Conservation (phyloP, 2,888 invertebrate genomes). For the Tenthredo livida region DNA sequence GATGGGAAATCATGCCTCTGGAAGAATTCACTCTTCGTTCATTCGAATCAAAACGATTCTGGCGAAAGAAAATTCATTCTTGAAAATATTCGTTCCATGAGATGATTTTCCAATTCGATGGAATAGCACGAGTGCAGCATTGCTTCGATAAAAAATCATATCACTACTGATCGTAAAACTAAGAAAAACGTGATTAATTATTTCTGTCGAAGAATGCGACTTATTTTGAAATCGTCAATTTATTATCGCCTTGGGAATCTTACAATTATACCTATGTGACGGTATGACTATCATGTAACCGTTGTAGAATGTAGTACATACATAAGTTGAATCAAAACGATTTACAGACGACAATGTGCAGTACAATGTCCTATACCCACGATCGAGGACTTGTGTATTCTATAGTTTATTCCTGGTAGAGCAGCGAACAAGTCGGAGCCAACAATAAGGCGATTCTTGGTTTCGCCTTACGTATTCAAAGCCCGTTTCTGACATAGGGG, state of each 20-base stretch:
- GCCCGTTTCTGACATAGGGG: conserved; percentile 45
- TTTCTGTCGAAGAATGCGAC: background rate
- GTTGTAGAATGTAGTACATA: conserved; percentile 9
- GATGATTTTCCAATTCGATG: too few relatives aligned
- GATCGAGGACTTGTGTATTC: conserved; percentile 38
- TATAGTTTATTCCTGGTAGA: conserved; percentile 40
- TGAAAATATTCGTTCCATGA: too few relatives aligned
- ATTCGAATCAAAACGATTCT: too few relatives aligned
- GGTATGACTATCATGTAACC: background rate
- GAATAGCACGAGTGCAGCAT: too few relatives aligned
- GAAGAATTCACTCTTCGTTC: too few relatives aligned
- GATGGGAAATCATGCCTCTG: too few relatives aligned
- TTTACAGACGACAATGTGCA: conserved; percentile 27
- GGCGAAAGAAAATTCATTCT: too few relatives aligned
- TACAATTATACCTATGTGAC: background rate
- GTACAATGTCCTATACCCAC: background rate
- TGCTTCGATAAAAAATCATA: too few relatives aligned
- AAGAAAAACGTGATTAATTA: background rate
- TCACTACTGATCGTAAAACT: too few relatives aligned
- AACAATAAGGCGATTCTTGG: conserved; percentile 48
- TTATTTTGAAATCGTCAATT: background rate
- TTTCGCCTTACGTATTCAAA: conserved; percentile 50
- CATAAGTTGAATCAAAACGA: conserved; percentile 13
- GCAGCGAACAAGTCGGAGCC: conserved; percentile 20
- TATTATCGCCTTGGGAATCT: background rate